Evolutionary conservation across 1,140 invertebrate genomes (phyloP).

Genomic region (Globodera rostochiensis): DNA sequence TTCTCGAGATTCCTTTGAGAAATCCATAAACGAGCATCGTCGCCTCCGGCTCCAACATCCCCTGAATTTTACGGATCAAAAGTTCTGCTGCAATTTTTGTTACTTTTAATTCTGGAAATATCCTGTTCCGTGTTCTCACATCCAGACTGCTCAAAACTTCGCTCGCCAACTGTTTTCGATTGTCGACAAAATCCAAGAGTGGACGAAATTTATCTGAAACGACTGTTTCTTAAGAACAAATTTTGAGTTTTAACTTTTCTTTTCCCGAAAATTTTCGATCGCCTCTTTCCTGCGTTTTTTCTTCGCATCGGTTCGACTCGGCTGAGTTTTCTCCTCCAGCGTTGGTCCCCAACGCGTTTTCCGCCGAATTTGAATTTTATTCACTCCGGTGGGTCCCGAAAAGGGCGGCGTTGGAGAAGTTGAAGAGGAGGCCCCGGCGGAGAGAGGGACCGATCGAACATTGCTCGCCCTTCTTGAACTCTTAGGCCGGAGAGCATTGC

Average conservation of each 20-base stretch:
- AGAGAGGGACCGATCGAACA: not conserved
- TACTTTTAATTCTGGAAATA: conserved; percentile 39
- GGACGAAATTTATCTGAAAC: conserved; percentile 36
- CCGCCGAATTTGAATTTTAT: not conserved
- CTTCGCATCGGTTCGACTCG: not conserved
- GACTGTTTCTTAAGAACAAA: not conserved
- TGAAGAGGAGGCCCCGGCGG: not conserved
- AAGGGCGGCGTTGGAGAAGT: not conserved
- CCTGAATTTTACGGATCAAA: conserved; percentile 23
- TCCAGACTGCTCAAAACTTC: conserved; percentile 32
- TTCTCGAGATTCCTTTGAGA: conserved; percentile 27
- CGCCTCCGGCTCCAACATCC: conserved; percentile 13
- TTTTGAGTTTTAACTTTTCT: not conserved
- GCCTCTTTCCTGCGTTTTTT: conserved; percentile 5
- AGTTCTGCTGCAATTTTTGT: not conserved
- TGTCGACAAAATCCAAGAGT: conserved; percentile 29
- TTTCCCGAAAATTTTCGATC: not conserved
- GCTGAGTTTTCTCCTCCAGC: not conserved
- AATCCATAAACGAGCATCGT: conserved; percentile 28
- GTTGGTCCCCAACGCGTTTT: conserved; percentile 22
- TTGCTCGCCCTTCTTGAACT: not conserved
- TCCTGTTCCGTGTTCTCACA: conserved; percentile 26
- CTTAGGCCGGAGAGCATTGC: too few species aligned
- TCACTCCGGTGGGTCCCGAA: not conserved
- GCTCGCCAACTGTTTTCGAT: conserved; percentile 29